Percentiles rank a stretch among this genome's conserved stretches.
Evolutionary conservation across 2,797 vertebrate genomes (phyloP).

Genomic region (Crenichthys baileyi): DNA sequence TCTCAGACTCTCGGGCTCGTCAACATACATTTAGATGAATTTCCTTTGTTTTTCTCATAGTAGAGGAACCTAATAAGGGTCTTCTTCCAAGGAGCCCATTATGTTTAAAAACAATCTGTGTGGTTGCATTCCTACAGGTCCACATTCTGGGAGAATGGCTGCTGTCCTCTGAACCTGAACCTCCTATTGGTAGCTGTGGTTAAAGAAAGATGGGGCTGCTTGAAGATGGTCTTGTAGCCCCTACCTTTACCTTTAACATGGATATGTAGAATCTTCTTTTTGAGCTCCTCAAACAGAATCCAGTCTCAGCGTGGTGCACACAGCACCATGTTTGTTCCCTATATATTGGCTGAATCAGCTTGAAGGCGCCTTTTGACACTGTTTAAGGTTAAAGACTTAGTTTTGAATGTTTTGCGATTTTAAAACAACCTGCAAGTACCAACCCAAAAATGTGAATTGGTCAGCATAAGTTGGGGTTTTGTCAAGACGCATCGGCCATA

Average conservation of each 20-base stretch:
- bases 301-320: not conserved
- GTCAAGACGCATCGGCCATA: not conserved
- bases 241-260: not conserved
- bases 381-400: no score
- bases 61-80: not conserved
- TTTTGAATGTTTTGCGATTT: no score
- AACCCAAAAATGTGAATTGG: not conserved
- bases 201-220: not conserved
- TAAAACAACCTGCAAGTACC: not conserved
- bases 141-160: not conserved
- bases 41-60: not conserved
- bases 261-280: not conserved
- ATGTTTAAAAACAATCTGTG: not conserved
- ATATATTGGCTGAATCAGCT: not conserved
- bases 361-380: no score
- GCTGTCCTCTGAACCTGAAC: not conserved
- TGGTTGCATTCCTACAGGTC: not conserved
- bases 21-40: not conserved
- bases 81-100: not conserved
- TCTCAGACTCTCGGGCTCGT: not conserved
- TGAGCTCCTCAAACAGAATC: not conserved
- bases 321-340: not conserved
- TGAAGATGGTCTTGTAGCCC: not conserved
- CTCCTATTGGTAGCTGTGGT: not conserved
- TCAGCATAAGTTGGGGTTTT: not conserved